Base-by-base conservation (phyloP, 2,888 invertebrate species). In the Dione juno region DNA sequence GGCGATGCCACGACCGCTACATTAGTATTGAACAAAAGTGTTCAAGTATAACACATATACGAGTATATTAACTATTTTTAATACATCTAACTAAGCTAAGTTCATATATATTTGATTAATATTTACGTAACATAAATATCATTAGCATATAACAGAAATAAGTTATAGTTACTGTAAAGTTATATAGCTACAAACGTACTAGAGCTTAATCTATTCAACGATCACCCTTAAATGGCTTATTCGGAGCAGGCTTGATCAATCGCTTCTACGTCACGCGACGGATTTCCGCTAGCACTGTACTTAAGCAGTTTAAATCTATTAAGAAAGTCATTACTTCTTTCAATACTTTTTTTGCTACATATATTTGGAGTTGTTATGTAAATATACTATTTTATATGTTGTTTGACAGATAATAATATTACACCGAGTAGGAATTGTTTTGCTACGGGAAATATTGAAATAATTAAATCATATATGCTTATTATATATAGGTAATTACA, bases 261-360 rank as follows among this genome's bases (percentile, higher is more conserved):
- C 54, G 57, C 63, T 66, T 35, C 53, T 54, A 61, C 48, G 59
- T 65, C 67, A 70, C 70, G 67, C 54, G 45, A 73, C 61, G 35
- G 54, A 53, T 35, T 41, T 72, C 70, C 72, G 57, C 13, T 69
- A 48, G 52, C 61, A 61, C 53, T 37, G 45, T 61, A 59, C 65
- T 73, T 52, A 71, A 68, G 65, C 66, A 66, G 61, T 61, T 66
- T 71, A 54, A 71, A 68, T 73, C 61, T 61, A 61, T 73, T 71
- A 65, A 70, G 61, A 59, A 65, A 45, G 7, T n/a, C 0, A 45
- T 61, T 28, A 59, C 10, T 59, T 28, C 11, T n/a, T 28, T 43
- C 8, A 28, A 61, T 61, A 19, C 45, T 13, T 21, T 43, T 59
- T 28, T 35, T 10, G 28, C 11, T 59, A 13, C 21, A 21, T 28